phyloP scores from a whole-genome alignment of 2,888 invertebrate species.

The Pelosia muscerda region DNA sequence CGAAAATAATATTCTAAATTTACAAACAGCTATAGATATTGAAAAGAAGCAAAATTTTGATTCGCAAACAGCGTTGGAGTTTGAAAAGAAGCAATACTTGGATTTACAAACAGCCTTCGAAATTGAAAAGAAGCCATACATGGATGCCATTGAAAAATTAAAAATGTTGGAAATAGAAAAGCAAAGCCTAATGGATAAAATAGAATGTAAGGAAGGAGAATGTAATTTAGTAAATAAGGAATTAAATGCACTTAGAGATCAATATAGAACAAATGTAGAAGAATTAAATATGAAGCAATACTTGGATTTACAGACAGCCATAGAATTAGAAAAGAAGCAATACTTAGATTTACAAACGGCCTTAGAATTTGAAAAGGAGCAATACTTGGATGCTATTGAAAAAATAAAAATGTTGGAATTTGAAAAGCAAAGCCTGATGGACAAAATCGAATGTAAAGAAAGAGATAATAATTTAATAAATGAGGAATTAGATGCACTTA shows the following conservation, averaged over 20 bases:
- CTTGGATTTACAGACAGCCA: conserved; percentile 37
- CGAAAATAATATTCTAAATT: conserved; percentile 49
- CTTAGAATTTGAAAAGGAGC: conserved; percentile 40
- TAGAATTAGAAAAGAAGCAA: conserved; percentile 43
- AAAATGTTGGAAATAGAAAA: conserved; percentile 39
- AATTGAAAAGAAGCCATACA: conserved; percentile 38
- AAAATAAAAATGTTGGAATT: conserved; percentile 32
- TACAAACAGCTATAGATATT: conserved; percentile 41
- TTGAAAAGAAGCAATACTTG: conserved; percentile 38
- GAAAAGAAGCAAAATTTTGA: conserved; percentile 40
- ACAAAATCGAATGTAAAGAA: conserved; percentile 40
- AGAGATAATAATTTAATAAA: conserved; percentile 35
- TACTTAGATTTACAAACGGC: conserved; percentile 37
- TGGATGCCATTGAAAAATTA: conserved; percentile 37
- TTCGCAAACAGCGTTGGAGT: conserved; percentile 39
- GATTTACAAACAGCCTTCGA: conserved; percentile 41
- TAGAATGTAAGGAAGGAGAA: conserved; percentile 36
- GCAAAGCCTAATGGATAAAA: conserved; percentile 34
- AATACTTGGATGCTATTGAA: conserved; percentile 29
- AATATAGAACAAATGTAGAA: conserved; percentile 34
- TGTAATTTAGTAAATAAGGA: conserved; percentile 42
- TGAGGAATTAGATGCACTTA: conserved; percentile 48
- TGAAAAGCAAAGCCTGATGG: conserved; percentile 36
- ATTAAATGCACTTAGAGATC: conserved; percentile 42
- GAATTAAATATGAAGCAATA: conserved; percentile 41